phyloP scores from a whole-genome alignment of 2,888 invertebrate genomes.

The Pseudoips prasinana region DNA sequence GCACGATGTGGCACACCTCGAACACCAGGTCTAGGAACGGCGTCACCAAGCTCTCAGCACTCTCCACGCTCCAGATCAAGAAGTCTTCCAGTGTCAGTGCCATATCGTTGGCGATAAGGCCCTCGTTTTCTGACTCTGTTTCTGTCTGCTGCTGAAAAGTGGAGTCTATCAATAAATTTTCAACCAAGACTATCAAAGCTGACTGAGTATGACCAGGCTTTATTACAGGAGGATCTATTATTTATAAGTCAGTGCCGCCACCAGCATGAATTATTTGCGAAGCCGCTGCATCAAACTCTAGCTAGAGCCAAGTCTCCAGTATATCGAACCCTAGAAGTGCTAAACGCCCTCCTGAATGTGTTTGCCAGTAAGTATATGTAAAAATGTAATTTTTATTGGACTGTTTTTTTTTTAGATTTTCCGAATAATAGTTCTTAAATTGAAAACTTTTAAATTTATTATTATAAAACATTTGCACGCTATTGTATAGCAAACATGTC shows the following conservation, averaged over 20 bases:
- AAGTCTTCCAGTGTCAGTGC: conserved; percentile 89
- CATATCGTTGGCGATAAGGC: conserved; percentile 42
- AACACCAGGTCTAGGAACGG: conserved; percentile 88
- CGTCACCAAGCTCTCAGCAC: conserved; percentile 84
- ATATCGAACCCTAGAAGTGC: not conserved
- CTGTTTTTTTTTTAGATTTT: too few species aligned
- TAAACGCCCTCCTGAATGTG: not conserved
- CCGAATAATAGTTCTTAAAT: too few species aligned
- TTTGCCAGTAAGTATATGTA: too few species aligned
- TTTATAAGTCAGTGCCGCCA: too few species aligned
- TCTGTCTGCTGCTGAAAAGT: conserved; percentile 12
- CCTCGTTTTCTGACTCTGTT: conserved; percentile 27
- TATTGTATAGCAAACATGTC: too few species aligned
- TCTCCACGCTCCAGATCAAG: conserved; percentile 92
- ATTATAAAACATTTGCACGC: too few species aligned
- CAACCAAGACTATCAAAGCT: too few species aligned
- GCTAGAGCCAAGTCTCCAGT: not conserved
- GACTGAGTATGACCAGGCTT: too few species aligned
- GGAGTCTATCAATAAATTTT: too few species aligned
- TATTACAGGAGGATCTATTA: not conserved
- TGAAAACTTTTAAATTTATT: too few species aligned
- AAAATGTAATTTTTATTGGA: too few species aligned
- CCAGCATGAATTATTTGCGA: too few species aligned
- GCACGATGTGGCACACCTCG: conserved; percentile 93
- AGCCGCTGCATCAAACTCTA: not conserved